Base-by-base conservation (phyloP, 2,888 invertebrate genomes). In the Nemoura dubitans region DNA sequence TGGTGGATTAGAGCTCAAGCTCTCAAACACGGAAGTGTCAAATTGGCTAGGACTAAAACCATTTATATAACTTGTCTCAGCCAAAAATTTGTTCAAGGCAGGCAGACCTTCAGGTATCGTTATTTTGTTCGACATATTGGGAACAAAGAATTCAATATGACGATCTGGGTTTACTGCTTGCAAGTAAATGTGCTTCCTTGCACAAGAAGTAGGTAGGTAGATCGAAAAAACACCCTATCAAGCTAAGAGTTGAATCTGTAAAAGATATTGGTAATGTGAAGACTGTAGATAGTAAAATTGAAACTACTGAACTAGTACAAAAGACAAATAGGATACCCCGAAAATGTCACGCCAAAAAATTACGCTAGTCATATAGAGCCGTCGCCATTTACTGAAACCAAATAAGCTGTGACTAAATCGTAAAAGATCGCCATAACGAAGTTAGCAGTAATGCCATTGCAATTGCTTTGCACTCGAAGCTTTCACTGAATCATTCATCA, bases 41-140 rank as follows among this genome's bases (percentile, higher is more conserved):
- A 87, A 87, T 86, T 89, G 88, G 81, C 89, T 89, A 27, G 89
- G 88, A 80, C 87, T 88, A 88, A 88, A 89, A 16, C 90, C 90
- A 83, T 88, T 87, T 76, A 89, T 85, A 85, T 90, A 90, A 88
- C 90, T 90, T 83, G 88, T 88, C 28, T 89, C 88, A 3, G 89
- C 87, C 77, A 90, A 88, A 86, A 89, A 89, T 6, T 42, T 86
- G 86, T 90, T 88, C 82, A 90, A 87, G 27, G 88, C 87, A 43
- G 86, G 86, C n/a, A 90, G 83, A 83, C 89, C 88, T 85, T 88
- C 88, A 83, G 87, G 87, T 76, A 86, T 82, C 59, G 80, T 78
- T 26, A 88, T 76, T 83, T 86, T 85, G 26, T 85, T 86, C 80
- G 88, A 88, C 88, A 87, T 88, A 83, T 59, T 83, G 6, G n/a